Base-by-base conservation (phyloP, 1,140 invertebrate species). In the Anadara kagoshimensis region DNA sequence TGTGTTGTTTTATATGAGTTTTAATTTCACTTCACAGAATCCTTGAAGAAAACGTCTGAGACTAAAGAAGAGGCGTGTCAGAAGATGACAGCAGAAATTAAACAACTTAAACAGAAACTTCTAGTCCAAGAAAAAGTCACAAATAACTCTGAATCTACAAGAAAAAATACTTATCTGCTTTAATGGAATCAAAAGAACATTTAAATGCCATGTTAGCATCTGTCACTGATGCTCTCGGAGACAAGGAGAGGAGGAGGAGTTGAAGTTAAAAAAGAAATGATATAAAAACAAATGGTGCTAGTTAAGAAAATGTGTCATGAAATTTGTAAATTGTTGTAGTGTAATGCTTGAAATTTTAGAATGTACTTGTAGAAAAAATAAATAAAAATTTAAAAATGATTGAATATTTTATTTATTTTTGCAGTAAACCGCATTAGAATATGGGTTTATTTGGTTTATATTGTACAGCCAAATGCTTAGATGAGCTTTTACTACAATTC, bases 141-240 rank as follows among this genome's bases (percentile, higher is more conserved):
- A n/a, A 78, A 45, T 20, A 75, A 61, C 54, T 75, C 76, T 1
- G 78, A 85, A 53, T 70, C 77, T 18, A 66, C 69, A 8, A 80
- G 81, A 76, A 73, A 45, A 82, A 83, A 54, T 85, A 83, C 63
- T 70, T 77, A 26, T 75, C 82, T 20, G 76, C 78, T 8, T 49
- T 83, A 7, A 72, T 80, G 76, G 69, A 70, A 18, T 79, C 79
- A 16, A 69, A 78, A 26, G 72, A 70, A 14, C 64, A 75, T 54
- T 44, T 83, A 12, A 78, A 65, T 24, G 73, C 70, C 47, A 62
- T 80, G 43, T 57, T 80, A 4, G 56, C 26, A 24, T 76, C 76
- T 18, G 74, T 80, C 36, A 70, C 73, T 0, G 47, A 74, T 45
- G 76, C 75, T 12, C 66, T 78, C n/a, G 76, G 75, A 18, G 73